These are phyloP conservation scores for Cryptomyrus ogoouensis DNA, from an alignment of 2,113 vertebrate genomes.

Conservation along the genomic window DNA sequence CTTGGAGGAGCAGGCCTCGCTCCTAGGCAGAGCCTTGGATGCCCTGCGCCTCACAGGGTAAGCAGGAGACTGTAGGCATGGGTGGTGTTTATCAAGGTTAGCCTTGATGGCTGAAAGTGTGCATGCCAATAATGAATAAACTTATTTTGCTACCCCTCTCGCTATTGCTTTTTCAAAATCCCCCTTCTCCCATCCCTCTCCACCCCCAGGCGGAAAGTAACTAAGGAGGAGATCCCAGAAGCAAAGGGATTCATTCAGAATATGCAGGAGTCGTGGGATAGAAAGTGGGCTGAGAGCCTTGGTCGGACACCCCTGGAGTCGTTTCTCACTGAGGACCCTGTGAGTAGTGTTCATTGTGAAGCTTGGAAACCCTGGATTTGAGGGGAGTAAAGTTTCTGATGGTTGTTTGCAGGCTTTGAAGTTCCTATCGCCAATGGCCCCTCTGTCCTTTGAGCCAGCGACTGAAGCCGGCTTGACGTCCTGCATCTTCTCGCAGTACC, in stretches of 20 bases:
- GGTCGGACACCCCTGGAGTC: conserved; percentile 52
- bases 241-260: conserved; percentile 41
- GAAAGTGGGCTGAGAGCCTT: conserved; percentile 65
- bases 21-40: conserved; percentile 44
- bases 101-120: background rate
- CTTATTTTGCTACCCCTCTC: background rate
- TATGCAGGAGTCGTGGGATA: conserved; percentile 63
- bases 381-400: background rate
- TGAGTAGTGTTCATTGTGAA: conserved; percentile 56
- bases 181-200: background rate
- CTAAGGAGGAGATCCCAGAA: conserved; percentile 45
- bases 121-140: background rate
- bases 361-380: background rate
- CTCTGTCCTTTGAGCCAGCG: conserved; percentile 56
- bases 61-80: background rate
- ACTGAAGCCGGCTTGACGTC: conserved; percentile 53
- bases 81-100: background rate
- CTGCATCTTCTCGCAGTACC: conserved; percentile 48
- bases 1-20: conserved; percentile 47
- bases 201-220: conserved; percentile 55
- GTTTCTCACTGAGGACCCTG: conserved; percentile 54
- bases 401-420: conserved; percentile 53
- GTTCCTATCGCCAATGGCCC: conserved; percentile 58
- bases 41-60: conserved; percentile 61
- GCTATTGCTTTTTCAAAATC: background rate